Base-by-base conservation (phyloP, 2,113 vertebrate species). In the Agapornis roseicollis region DNA sequence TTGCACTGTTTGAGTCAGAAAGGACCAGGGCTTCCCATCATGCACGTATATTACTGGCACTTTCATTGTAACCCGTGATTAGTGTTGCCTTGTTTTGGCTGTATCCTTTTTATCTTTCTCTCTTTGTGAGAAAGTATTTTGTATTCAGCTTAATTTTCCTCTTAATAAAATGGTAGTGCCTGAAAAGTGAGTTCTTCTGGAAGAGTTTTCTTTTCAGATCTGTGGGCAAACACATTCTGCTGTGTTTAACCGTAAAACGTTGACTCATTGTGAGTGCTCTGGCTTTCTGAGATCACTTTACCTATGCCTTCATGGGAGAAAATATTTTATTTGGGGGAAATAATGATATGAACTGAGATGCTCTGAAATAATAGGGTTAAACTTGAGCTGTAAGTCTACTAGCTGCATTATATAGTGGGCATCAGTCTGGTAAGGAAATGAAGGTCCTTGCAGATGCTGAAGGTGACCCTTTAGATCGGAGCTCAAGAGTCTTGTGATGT, bases 131-230 rank as follows among this genome's bases (percentile, higher is more conserved):
- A 78, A 96, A 96, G 95, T 50, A 65, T 96, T 97, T 97, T 97
- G 97, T 97, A 97, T 89, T 87, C 79, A 72, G 86, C 91, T 86
- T 96, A 90, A 94, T 70, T 93, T 96, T 96, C 92, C 92, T 97
- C 58, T 91, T 97, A 97, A 97, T 97, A 97, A 97, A 97, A 96
- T 95, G 72, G 83, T 96, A 97, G 97, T 96, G 96, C 95, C 96
- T 97, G 95, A 96, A 97, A 97, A 97, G 97, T 94, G 79, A 96
- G 95, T 95, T 96, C 91, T 97, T 94, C 84, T 96, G 96, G 69
- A 95, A 96, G 94, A 97, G 94, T 96, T 97, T 97, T 96, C 91
- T 97, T 97, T 95, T 95, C 94, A 96, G 96, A 92, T 92, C 55
- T 93, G 86, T 88, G 94, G 92, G 83, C 88, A 96, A 91, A 91